phyloP scores from a whole-genome alignment of 2,888 invertebrate genomes.

The Lutraria lutraria region DNA sequence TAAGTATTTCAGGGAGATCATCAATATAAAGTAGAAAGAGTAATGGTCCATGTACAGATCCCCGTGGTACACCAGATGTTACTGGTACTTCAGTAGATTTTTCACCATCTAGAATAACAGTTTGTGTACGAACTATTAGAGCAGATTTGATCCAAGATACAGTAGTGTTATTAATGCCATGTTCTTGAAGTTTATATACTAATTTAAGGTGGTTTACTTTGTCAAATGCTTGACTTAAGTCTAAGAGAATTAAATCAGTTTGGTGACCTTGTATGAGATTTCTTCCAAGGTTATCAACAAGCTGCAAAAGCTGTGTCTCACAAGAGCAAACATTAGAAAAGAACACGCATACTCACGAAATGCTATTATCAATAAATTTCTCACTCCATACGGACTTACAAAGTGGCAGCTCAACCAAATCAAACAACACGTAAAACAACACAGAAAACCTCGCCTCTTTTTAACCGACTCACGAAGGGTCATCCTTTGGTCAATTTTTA shows the following conservation, averaged over 20 bases:
- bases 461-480: too few relatives aligned
- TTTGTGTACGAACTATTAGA: slow-evolving; percentile 38
- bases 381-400: too few relatives aligned
- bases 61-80: slow-evolving; percentile 43
- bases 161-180: slow-evolving; percentile 32
- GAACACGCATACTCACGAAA: too few relatives aligned
- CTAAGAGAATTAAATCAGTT: slow-evolving; percentile 37
- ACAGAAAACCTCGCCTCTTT: too few relatives aligned
- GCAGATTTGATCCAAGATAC: slow-evolving; percentile 34
- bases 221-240: slow-evolving; percentile 47
- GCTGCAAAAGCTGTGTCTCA: slow-evolving; percentile 42
- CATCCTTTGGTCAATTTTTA: too few relatives aligned
- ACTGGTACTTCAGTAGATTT: slow-evolving; percentile 31
- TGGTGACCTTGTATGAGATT: slow-evolving; percentile 37
- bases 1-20: background rate
- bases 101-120: slow-evolving; percentile 29
- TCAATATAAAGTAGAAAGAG: slow-evolving; percentile 44
- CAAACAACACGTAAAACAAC: too few relatives aligned
- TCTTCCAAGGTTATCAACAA: slow-evolving; percentile 14
- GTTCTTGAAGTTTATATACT: slow-evolving; percentile 25
- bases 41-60: slow-evolving; percentile 44
- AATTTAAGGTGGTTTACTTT: slow-evolving; percentile 53
- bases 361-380: too few relatives aligned
- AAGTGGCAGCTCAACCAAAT: too few relatives aligned
- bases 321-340: too few relatives aligned